These are phyloP conservation scores for Perca flavescens DNA, from an alignment of 2,113 vertebrate species.

Conservation along the genomic window DNA sequence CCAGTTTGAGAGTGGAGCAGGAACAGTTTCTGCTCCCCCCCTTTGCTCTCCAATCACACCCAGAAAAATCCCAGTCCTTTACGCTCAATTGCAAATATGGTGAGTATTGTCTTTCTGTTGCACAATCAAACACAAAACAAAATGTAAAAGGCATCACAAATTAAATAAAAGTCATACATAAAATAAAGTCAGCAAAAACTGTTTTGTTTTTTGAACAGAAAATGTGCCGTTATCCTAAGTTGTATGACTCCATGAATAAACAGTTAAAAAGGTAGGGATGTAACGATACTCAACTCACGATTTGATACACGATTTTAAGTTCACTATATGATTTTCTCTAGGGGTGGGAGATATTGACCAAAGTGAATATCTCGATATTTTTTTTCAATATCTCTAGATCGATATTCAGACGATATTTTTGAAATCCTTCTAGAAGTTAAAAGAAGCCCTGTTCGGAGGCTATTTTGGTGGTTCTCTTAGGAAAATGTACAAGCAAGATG, in stretches of 20 bases:
- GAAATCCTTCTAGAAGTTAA: too few relatives aligned
- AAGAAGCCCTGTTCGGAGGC: too few relatives aligned
- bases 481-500: too few relatives aligned
- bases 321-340: too few relatives aligned
- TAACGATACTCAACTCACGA: too few relatives aligned
- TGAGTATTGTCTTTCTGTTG: neutral
- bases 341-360: too few relatives aligned
- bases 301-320: too few relatives aligned
- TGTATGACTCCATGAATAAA: neutral
- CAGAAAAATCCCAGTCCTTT: neutral
- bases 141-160: neutral
- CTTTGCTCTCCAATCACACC: neutral
- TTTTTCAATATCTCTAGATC: too few relatives aligned
- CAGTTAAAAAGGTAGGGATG: neutral
- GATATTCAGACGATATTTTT: too few relatives aligned
- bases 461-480: too few relatives aligned
- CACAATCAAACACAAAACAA: neutral
- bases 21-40: neutral
- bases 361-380: too few relatives aligned
- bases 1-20: neutral
- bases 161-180: too few relatives aligned
- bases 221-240: neutral
- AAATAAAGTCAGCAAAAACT: neutral
- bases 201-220: neutral
- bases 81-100: neutral